A percentile compares a stretch with the other conserved stretches of the same genome.
These are phyloP conservation scores for Eristalis arbustorum DNA, from an alignment of 2,888 invertebrate genomes.

Conservation along the genomic window DNA sequence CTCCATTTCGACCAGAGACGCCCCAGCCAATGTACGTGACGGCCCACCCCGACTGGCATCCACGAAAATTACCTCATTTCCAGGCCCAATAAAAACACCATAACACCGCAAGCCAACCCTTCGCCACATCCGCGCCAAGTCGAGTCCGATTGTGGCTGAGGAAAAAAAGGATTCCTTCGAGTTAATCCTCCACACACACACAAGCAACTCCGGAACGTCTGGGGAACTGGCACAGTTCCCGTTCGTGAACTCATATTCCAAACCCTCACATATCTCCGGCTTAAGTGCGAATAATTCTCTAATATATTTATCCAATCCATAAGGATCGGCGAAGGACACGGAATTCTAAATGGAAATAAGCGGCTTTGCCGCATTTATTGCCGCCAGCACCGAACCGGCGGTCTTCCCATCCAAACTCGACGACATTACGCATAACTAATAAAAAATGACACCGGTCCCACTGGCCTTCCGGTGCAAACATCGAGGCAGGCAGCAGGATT, in stretches of 20 bases:
- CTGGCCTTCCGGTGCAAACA: background rate
- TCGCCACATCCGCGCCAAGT: background rate
- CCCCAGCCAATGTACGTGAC: background rate
- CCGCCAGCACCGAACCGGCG: constrained; percentile 15
- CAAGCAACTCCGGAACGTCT: background rate
- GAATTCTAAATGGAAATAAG: constrained; percentile 53
- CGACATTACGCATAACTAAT: constrained; percentile 67
- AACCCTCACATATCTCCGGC: constrained; percentile 45
- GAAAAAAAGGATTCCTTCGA: background rate
- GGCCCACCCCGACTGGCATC: background rate
- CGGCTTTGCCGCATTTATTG: constrained; percentile 56
- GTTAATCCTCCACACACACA: background rate
- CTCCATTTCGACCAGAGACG: background rate
- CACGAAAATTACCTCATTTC: background rate
- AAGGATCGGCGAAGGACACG: constrained; percentile 39
- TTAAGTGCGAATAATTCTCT: constrained; percentile 55
- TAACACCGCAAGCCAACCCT: background rate
- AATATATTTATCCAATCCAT: constrained; percentile 62
- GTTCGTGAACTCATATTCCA: background rate
- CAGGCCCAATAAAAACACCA: background rate
- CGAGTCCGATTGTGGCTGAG: background rate
- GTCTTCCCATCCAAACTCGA: constrained; percentile 23
- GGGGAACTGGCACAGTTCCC: background rate
- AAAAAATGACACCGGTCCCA: background rate
- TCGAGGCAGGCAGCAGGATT: constrained; percentile 9